Conservation (phyloP, 2,797 vertebrate genomes). For the Chaetodon trifasciatus region DNA sequence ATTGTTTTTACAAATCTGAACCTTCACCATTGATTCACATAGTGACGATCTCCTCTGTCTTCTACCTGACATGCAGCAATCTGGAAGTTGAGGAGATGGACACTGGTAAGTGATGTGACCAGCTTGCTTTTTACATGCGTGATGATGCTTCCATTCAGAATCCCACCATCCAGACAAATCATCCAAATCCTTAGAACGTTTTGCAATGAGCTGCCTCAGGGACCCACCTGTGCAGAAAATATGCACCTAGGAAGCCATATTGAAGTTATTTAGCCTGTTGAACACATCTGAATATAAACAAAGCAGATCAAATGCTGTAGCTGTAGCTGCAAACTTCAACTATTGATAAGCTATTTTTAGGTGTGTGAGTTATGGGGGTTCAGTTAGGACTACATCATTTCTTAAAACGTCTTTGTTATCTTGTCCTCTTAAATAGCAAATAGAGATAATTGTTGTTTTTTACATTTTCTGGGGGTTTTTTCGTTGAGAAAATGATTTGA, state of each 20-base stretch:
- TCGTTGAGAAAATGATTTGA: not conserved
- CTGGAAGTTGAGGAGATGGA: slow-evolving; percentile 85
- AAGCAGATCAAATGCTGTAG: not conserved
- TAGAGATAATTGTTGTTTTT: too few relatives aligned
- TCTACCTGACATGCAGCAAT: slow-evolving; percentile 80
- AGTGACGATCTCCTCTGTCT: slow-evolving; percentile 56
- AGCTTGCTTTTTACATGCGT: not conserved
- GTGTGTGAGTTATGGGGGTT: not conserved
- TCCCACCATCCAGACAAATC: not conserved
- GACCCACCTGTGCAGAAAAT: not conserved
- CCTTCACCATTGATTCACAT: not conserved
- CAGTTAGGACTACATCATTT: not conserved
- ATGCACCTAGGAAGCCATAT: not conserved
- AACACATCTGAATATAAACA: not conserved
- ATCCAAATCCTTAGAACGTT: not conserved
- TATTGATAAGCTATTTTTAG: not conserved
- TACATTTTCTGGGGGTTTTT: not conserved
- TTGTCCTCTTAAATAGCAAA: too few relatives aligned
- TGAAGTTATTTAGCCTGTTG: not conserved
- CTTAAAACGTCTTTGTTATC: too few relatives aligned
- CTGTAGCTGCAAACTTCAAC: not conserved
- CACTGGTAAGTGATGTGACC: slow-evolving; percentile 78
- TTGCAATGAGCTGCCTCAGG: not conserved
- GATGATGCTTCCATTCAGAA: not conserved
- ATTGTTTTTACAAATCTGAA: slow-evolving; percentile 1